These are phyloP conservation scores for Anthophora plumipes DNA, from an alignment of 2,888 invertebrate species.

Conservation along the genomic window DNA sequence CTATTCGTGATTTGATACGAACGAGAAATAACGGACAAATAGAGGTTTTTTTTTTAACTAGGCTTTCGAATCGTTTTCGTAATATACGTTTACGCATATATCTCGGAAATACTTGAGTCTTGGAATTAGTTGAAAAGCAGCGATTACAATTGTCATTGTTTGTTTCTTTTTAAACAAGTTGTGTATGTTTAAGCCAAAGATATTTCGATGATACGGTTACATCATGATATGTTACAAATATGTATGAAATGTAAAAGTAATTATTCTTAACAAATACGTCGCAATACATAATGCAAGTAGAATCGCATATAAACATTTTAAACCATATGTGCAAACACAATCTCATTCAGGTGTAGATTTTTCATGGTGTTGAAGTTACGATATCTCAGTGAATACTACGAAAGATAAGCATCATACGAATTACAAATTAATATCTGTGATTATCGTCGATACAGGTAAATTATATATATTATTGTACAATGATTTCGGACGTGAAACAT, in stretches of 20 bases:
- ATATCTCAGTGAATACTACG: conserved; percentile 24
- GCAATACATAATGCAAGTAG: conserved; percentile 57
- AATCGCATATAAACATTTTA: conserved; percentile 45
- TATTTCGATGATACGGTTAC: conserved; percentile 78
- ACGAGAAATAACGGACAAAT: conserved; percentile 63
- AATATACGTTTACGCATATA: conserved; percentile 19
- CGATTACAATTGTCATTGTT: conserved; percentile 32
- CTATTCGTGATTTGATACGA: conserved; percentile 56
- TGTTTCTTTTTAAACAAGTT: conserved; percentile 58
- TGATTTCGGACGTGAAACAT: conserved; percentile 48
- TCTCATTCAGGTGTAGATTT: conserved; percentile 51
- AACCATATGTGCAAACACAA: conserved; percentile 42
- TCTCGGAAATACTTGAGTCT: conserved; percentile 1
- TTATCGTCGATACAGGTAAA: conserved; percentile 60
- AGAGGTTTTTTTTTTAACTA: conserved; percentile 36
- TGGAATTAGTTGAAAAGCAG: conserved; percentile 17
- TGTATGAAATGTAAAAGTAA: conserved; percentile 78
- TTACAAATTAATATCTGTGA: conserved; percentile 61
- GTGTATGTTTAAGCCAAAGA: conserved; percentile 81
- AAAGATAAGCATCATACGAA: conserved; percentile 43
- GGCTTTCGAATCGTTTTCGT: conserved; percentile 32
- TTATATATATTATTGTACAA: conserved; percentile 41
- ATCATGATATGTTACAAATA: conserved; percentile 75
- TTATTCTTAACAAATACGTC: conserved; percentile 73
- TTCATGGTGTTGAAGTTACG: conserved; percentile 27